These are phyloP conservation scores for Agonopterix subpropinquella DNA, from an alignment of 2,888 invertebrate species.

Conservation along the genomic window DNA sequence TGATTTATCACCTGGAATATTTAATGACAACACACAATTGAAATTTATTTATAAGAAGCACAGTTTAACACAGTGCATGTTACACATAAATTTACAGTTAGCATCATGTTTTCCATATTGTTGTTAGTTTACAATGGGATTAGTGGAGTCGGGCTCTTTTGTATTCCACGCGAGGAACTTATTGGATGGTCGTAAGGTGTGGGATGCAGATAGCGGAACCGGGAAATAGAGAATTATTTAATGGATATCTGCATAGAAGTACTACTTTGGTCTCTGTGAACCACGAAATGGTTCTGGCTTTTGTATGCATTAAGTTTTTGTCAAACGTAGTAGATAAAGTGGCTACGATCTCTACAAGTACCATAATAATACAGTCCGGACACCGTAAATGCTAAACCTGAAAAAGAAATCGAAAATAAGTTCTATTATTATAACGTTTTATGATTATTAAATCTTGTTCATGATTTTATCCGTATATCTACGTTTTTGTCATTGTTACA, in stretches of 20 bases:
- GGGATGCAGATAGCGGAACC: constrained; percentile 3
- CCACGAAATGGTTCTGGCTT: too few relatives aligned
- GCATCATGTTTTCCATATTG: constrained; percentile 55
- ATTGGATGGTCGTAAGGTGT: constrained; percentile 11
- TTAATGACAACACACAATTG: constrained; percentile 71
- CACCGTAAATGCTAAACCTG: too few relatives aligned
- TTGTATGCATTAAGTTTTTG: too few relatives aligned
- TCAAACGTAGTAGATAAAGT: too few relatives aligned
- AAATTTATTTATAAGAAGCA: constrained; percentile 66
- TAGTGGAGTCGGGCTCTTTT: constrained; percentile 43
- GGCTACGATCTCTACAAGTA: too few relatives aligned
- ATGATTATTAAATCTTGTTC: too few relatives aligned
- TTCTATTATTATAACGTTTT: too few relatives aligned
- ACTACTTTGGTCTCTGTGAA: too few relatives aligned
- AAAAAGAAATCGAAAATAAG: too few relatives aligned
- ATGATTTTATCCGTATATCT: too few relatives aligned
- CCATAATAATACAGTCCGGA: too few relatives aligned
- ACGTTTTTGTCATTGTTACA: too few relatives aligned
- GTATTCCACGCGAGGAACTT: constrained; percentile 36
- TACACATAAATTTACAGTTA: constrained; percentile 66
- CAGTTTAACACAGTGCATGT: constrained; percentile 48
- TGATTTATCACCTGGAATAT: constrained; percentile 70
- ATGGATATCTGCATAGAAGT: neutral
- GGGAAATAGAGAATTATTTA: constrained; percentile 3
- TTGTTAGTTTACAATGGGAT: constrained; percentile 45